phyloP scores from a whole-genome alignment of 2,888 invertebrate species.

The Tetragnatha montana region DNA sequence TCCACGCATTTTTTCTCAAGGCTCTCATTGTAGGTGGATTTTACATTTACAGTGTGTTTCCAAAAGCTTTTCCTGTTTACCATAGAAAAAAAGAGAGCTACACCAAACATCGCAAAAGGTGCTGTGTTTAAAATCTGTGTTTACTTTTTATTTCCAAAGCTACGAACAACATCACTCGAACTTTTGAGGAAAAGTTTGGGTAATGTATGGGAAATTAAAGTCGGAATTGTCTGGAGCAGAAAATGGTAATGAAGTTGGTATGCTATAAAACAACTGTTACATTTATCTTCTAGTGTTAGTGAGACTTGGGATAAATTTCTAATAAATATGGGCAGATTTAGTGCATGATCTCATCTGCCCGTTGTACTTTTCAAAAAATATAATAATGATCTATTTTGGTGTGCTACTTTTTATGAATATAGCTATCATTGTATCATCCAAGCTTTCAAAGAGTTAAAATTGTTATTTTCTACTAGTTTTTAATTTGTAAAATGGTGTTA shows the following conservation, averaged over 20 bases:
- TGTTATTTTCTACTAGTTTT: too few relatives aligned
- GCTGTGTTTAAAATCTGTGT: conserved; percentile 44
- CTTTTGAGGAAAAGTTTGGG: conserved; percentile 21
- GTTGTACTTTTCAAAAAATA: too few relatives aligned
- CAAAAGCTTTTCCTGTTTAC: conserved; percentile 57
- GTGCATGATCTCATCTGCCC: too few relatives aligned
- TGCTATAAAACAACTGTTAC: neutral
- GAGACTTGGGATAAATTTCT: neutral
- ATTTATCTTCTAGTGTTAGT: neutral
- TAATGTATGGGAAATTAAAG: conserved; percentile 22
- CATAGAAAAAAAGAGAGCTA: conserved; percentile 58
- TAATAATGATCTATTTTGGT: too few relatives aligned
- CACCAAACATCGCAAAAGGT: conserved; percentile 23
- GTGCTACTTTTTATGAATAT: too few relatives aligned
- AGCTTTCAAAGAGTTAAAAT: too few relatives aligned
- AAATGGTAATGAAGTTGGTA: neutral
- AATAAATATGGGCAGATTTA: neutral
- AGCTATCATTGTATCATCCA: too few relatives aligned
- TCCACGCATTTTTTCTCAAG: conserved; percentile 62
- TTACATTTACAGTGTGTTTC: conserved; percentile 63
- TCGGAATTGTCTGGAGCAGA: conserved; percentile 1
- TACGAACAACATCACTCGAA: conserved; percentile 5
- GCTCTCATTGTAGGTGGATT: conserved; percentile 62
- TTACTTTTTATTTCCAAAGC: conserved; percentile 12
- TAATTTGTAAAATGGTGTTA: too few relatives aligned